Evolutionary conservation across 2,797 vertebrate genomes (phyloP), one percentile per base, ranked within the genome.

Genomic region (Octomys mimax): DNA sequence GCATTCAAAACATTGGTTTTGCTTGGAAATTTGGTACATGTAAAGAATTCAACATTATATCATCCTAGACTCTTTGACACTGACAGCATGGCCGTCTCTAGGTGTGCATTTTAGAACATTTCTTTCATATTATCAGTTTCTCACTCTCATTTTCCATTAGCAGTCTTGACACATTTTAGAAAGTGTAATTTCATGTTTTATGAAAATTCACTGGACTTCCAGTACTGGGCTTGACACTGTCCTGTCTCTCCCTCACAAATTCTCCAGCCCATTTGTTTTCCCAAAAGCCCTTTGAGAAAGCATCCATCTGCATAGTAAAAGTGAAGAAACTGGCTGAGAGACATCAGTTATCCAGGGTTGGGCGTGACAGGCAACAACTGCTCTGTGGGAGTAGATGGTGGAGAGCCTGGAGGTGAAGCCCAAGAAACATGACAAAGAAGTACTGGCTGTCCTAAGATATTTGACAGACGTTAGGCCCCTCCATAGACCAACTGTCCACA

Each of bases 131-230:
- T 22, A 64, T 22, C 33, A 87, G 28, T 24, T 81, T 68, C 59
- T 36, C 75, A 86, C 39, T 88, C 42, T 90, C 46, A 36, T 75
- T 94, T 92, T 73, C 42, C 33, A 86, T n/a, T 31, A 95, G n/a
- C 14, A 46, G 31, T 59, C 36, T 52, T 52, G 19, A 57, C 81
- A 73, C 1, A 80, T 82, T 85, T 57, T 57, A 57, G n/a, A 87
- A 95, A 79, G 2, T 12, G 19, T n/a, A 24, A 18, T 84, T 88
- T 49, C 36, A 57, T 26, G 61, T 59, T 89, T 86, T n/a, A 89
- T 70, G 39, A 94, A 94, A 93, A 86, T n/a, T 46, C 36, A 68
- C 78, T 78, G 26, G 71, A 82, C n/a, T 36, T 84, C 42, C 42
- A 83, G 3, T 11, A 1, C 18, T 71, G 28, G 68, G n/a, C 16